phyloP scores from a whole-genome alignment of 2,797 vertebrate species.

The Philypnodon macrostomus region DNA sequence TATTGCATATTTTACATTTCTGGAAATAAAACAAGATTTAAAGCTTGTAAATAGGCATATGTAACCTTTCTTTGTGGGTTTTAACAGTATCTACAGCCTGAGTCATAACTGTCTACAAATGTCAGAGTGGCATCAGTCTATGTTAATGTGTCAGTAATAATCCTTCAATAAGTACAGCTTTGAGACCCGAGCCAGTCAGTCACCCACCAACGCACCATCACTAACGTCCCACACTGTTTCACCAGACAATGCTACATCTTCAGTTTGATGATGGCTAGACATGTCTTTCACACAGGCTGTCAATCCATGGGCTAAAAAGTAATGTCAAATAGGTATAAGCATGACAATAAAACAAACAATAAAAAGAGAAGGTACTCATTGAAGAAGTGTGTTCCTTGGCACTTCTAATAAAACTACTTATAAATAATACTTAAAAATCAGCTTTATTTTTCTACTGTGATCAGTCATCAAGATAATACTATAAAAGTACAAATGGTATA shows the following conservation, averaged over 20 bases:
- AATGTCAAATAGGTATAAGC: not conserved
- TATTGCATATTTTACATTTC: too few relatives aligned
- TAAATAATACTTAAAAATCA: conserved; percentile 28
- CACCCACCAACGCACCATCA: conserved; percentile 8
- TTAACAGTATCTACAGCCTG: not conserved
- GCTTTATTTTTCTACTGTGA: conserved; percentile 19
- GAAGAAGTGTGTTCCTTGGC: too few relatives aligned
- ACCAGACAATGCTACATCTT: not conserved
- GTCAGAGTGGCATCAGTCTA: conserved; percentile 9
- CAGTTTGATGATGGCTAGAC: conserved; percentile 4
- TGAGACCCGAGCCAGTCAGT: conserved; percentile 4
- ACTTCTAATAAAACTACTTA: too few relatives aligned
- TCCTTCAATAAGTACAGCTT: conserved; percentile 3
- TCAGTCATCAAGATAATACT: conserved; percentile 7
- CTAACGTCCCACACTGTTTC: not conserved
- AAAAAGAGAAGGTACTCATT: too few relatives aligned
- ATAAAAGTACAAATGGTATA: conserved; percentile 28
- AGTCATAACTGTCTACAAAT: conserved; percentile 9
- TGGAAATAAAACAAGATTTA: too few relatives aligned
- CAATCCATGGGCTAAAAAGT: not conserved
- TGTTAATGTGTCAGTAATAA: conserved; percentile 11
- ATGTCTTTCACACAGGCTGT: conserved; percentile 6
- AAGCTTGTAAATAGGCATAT: not conserved
- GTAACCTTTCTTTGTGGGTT: not conserved
- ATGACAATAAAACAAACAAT: too few relatives aligned